Conservation (phyloP, 1,140 invertebrate species). For the Lineus longissimus region DNA sequence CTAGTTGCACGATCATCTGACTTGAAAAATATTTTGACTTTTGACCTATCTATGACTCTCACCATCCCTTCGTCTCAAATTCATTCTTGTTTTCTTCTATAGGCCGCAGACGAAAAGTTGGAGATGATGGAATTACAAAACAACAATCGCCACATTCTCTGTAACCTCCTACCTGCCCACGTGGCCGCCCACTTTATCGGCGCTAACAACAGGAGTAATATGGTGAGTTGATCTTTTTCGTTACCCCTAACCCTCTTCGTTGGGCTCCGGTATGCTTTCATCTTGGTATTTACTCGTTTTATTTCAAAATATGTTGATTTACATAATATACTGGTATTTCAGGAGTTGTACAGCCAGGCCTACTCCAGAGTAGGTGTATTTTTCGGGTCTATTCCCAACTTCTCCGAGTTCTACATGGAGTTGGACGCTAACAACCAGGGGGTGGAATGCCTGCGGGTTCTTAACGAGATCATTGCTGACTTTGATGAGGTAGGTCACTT, state of each 20-base stretch:
- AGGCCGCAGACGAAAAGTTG: conserved; percentile 71
- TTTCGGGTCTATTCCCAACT: conserved; percentile 92
- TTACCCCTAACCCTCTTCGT: no score
- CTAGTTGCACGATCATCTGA: no score
- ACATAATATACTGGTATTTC: conserved; percentile 31
- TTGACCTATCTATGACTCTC: no score
- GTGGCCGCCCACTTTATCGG: conserved; percentile 87
- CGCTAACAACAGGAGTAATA: conserved; percentile 31
- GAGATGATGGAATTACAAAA: conserved; percentile 50
- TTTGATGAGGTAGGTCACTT: conserved; percentile 66
- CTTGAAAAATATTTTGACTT: no score
- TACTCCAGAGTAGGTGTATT: conserved; percentile 87
- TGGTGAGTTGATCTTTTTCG: no score
- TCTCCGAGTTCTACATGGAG: conserved; percentile 94
- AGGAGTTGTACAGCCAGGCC: conserved; percentile 92
- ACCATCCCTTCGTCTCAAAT: background rate
- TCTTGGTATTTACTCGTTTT: no score
- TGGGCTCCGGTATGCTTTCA: no score
- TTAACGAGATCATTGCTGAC: conserved; percentile 97
- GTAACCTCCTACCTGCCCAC: conserved; percentile 87
- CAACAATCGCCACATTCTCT: conserved; percentile 65
- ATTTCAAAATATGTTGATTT: no score
- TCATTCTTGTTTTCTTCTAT: conserved; percentile 30
- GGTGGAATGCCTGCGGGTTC: conserved; percentile 83
- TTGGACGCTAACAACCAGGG: conserved; percentile 85